These are phyloP conservation scores for Danaus plexippus DNA, from an alignment of 1,140 invertebrate genomes.

Conservation along the genomic window DNA sequence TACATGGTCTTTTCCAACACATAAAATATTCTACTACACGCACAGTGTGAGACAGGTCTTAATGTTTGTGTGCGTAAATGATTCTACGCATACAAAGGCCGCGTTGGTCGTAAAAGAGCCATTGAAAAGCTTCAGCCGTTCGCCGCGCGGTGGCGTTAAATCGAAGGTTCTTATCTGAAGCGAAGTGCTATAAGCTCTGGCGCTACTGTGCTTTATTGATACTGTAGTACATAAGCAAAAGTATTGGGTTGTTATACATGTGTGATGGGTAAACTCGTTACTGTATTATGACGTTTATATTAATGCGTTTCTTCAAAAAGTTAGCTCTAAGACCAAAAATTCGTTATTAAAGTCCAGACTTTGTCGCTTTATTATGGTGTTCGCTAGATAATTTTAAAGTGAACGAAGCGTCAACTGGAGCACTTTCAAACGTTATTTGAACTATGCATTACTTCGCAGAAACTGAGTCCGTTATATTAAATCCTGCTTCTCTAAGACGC, in stretches of 20 bases:
- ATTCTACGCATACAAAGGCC: constrained; percentile 42
- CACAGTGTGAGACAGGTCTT: constrained; percentile 43
- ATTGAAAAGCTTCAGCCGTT: constrained; percentile 65
- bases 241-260: no score
- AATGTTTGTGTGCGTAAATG: constrained; percentile 45
- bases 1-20: constrained; percentile 52
- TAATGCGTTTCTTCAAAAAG: no score
- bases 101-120: constrained; percentile 37
- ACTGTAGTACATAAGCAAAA: background rate
- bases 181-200: constrained; percentile 27
- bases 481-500: constrained; percentile 1
- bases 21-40: constrained; percentile 48
- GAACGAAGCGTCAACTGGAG: no score
- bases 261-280: no score
- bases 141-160: constrained; percentile 62
- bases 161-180: constrained; percentile 39
- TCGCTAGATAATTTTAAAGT: no score
- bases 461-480: background rate
- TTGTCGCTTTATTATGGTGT: no score
- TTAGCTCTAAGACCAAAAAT: no score
- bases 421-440: constrained; percentile 26
- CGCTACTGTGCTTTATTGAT: constrained; percentile 37
- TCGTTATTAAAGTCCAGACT: no score
- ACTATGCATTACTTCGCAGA: background rate
- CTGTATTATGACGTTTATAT: no score